phyloP scores from a whole-genome alignment of 2,113 vertebrate species.

The Numida meleagris region DNA sequence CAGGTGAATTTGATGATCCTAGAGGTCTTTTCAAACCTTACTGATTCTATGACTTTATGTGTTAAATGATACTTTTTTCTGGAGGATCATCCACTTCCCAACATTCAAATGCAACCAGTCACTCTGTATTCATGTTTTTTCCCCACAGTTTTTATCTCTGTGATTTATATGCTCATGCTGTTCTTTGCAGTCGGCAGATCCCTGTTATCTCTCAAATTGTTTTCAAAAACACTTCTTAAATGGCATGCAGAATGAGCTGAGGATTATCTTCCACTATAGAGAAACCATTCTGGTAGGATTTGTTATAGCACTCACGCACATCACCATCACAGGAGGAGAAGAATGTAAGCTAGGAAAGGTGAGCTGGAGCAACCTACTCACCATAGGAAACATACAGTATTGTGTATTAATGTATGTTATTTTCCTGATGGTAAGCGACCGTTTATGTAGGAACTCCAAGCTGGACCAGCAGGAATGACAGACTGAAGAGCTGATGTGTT shows the following conservation, averaged over 20 bases:
- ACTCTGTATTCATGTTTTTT: neutral
- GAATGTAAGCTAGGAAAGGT: neutral
- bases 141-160: neutral
- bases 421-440: neutral
- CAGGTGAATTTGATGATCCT: no score
- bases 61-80: neutral
- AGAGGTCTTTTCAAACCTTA: no score
- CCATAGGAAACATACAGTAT: rapidly evolving
- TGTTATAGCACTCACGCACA: rapidly evolving
- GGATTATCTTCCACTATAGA: neutral
- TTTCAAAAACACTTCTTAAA: neutral
- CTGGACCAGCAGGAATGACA: neutral
- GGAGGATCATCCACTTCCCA: neutral
- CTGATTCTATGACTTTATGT: no score
- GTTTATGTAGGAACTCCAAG: neutral
- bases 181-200: neutral
- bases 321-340: neutral
- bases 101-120: rapidly evolving
- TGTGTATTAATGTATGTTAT: neutral
- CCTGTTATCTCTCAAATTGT: neutral
- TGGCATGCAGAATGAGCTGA: neutral
- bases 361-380: neutral
- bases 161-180: neutral
- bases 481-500: neutral
- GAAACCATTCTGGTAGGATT: neutral